A percentile compares a stretch with the other conserved stretches of the same genome.
Evolutionary conservation across 2,888 invertebrate species (phyloP).

Genomic region (Augiades crinisus): DNA sequence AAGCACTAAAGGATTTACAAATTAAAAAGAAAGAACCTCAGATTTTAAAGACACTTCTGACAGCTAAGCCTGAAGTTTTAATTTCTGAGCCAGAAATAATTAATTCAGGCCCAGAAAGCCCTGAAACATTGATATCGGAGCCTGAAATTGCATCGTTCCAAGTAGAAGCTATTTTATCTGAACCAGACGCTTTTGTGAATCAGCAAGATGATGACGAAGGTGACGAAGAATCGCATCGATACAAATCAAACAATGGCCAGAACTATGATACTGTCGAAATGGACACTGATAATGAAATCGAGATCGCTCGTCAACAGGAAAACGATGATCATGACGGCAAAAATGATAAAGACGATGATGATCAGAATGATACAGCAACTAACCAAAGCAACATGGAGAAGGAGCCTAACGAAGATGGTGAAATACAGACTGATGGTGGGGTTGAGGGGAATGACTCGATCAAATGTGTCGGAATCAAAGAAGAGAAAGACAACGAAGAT

Average conservation of each 20-base stretch:
- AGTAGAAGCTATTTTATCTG: constrained; percentile 73
- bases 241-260: constrained; percentile 46
- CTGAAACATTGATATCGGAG: constrained; percentile 75
- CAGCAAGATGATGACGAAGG: constrained; percentile 40
- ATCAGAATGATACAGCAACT: constrained; percentile 45
- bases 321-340: constrained; percentile 45
- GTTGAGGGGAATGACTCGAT: constrained; percentile 44
- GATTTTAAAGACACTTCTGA: constrained; percentile 73
- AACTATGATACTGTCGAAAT: constrained; percentile 74
- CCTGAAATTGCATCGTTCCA: constrained; percentile 77
- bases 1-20: constrained; percentile 76
- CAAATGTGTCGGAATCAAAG: constrained; percentile 39
- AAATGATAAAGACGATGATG: constrained; percentile 39
- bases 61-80: constrained; percentile 69
- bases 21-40: constrained; percentile 76
- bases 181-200: constrained; percentile 63
- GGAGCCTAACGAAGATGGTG: constrained; percentile 34
- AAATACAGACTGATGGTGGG: constrained; percentile 44
- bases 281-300: constrained; percentile 76
- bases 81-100: constrained; percentile 75
- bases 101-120: constrained; percentile 76
- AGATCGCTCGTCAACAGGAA: constrained; percentile 66
- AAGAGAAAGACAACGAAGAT: constrained; percentile 39
- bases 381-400: constrained; percentile 45
- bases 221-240: constrained; percentile 47